Base-by-base conservation (phyloP, 2,797 vertebrate genomes). In the Zenarchopterus dispar region DNA sequence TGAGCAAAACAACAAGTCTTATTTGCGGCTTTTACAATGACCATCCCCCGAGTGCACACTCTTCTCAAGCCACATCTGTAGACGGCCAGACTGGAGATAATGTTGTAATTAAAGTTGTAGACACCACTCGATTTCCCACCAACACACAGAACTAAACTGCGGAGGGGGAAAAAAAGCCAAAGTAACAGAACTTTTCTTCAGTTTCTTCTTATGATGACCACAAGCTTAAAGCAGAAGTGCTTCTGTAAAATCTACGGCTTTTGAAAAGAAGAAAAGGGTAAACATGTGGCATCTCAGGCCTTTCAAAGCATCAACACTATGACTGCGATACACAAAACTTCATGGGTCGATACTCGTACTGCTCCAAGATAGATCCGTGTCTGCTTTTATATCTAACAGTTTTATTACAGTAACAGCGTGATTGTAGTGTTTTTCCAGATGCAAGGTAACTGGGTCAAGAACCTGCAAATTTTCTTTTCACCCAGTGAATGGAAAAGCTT, bases 61-160 rank as follows among this genome's bases (percentile, higher is more conserved):
- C 64, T 65, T 77, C 70, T 74, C 53, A 85, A 80, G 69, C 60
- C 54, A 41, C 56, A 69, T 56, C 62, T 80, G 74, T 71, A 75
- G 82, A 84, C 81, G 82, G 85, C 85, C 74, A 43, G 89, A 86
- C 74, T 73, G 70, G 49, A 88, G 76, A 87, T 82, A 80, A 88
- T 84, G 75, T 73, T 7, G 48, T 85, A 86, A 89, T 88, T 87
- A 84, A 73, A 84, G 81, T 28, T 65, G 59, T 21, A 55, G 42
- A 68, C 70, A 67, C 54, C 46, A 13, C 63, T 78, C 58, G 51
- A 67, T 84, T 82, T 84, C 60, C 59, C 66, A 59, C 73, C 55
- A 77, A 73, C 72, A 80, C 71, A 76, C 44, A 57, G 23, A 78
- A 71, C 71, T 60, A 77, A 67, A 67, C 69, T 56, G 51, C 42